These are phyloP conservation scores for Idris sp. DNA, from an alignment of 1,140 invertebrate species.

Conservation along the genomic window DNA sequence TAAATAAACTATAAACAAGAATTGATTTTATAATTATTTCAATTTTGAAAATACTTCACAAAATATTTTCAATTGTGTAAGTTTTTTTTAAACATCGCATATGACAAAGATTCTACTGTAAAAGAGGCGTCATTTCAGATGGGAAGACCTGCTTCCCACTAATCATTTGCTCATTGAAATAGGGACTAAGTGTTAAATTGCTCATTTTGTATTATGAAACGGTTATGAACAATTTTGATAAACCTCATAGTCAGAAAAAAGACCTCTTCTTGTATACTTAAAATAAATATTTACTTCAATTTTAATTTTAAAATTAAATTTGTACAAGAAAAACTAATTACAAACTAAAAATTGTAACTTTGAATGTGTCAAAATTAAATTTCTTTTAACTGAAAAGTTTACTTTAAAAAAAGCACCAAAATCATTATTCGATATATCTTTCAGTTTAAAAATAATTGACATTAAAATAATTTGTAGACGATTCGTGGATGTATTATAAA, in stretches of 20 bases:
- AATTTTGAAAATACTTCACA: too few species aligned
- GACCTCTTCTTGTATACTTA: neutral
- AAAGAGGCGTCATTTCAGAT: constrained; percentile 13
- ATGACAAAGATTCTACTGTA: too few species aligned
- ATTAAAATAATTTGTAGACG: constrained; percentile 44
- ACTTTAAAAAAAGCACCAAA: constrained; percentile 1
- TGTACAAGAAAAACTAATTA: too few species aligned
- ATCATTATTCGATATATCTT: constrained; percentile 10
- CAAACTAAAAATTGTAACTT: too few species aligned
- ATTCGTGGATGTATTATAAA: constrained; percentile 33
- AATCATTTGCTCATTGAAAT: constrained; percentile 22
- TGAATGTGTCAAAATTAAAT: constrained; percentile 4
- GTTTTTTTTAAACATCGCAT: too few species aligned
- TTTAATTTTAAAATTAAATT: too few species aligned
- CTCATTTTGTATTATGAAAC: constrained; percentile 42
- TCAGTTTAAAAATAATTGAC: constrained; percentile 49
- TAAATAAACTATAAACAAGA: too few species aligned
- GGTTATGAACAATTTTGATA: constrained; percentile 7
- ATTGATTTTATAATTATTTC: too few species aligned
- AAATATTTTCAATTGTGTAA: too few species aligned
- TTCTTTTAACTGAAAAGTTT: constrained; percentile 5
- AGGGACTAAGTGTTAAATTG: constrained; percentile 48
- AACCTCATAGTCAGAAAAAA: neutral
- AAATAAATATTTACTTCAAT: too few species aligned
- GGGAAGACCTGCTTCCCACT: constrained; percentile 20